Base-by-base conservation (phyloP, 1,140 invertebrate genomes). In the Lucilia sericata region DNA sequence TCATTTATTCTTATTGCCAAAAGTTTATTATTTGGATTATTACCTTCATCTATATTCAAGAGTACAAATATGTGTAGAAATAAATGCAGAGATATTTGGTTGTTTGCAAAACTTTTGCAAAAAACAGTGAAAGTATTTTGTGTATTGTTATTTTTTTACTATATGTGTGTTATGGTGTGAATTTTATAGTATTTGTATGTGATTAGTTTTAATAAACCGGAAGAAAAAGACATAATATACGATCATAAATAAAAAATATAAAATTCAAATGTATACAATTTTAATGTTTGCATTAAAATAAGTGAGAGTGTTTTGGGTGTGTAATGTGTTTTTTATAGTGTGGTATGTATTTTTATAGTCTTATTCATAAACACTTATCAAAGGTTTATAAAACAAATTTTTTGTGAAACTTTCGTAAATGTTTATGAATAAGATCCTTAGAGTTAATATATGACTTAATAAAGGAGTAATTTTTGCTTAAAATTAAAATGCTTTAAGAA, bases 151-250 rank as follows among this genome's bases (percentile, higher is more conserved):
- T 70, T 70, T 70, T 70, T 21, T 70, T 60, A 30, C 25, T 25
- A 9, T 70, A 21, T 55, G 21, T 21, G 55, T 60, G 5, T 60
- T 9, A 25, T 70, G 65, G 65, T 21, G 65, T 10, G 65, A 70
- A 70, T 70, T 70, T 70, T 25, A 70, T 70, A 21, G 21, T n/a
- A 70, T 21, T 19, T 70, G 65, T 19, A 30, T 30, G 21, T 70
- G 65, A 70, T 70, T 70, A 70, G 65, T 21, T 70, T 70, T 70
- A 70, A 70, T 70, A 70, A 25, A 70, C 65, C 65, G 65, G n/a
- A 70, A 70, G 65, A 70, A 12, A 7, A 60, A 42, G 42, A 42
- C 42, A 42, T 42, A 42, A 42, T 10, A 42, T 42, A 8, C 0
- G 10, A 7, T 42, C 42, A 42, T 42, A 55, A 55, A 55, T 55